Percentiles rank a stretch among this genome's conserved stretches.
These are phyloP conservation scores for Anagyrus pseudococci DNA, from an alignment of 2,888 invertebrate species.

Conservation along the genomic window DNA sequence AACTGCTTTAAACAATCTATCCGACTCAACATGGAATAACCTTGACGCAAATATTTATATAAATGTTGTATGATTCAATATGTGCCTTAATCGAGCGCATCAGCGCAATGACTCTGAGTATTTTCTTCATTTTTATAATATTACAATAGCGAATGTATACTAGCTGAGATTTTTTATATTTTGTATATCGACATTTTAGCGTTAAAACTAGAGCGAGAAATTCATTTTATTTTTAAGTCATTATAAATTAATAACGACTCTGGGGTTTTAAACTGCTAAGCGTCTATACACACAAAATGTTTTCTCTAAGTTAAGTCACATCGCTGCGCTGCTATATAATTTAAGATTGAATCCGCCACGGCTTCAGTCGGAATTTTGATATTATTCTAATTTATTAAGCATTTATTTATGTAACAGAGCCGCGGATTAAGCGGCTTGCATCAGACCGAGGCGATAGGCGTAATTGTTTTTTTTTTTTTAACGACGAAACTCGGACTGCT, in stretches of 20 bases:
- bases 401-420: too few species aligned
- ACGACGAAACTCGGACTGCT: too few species aligned
- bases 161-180: conserved; percentile 25
- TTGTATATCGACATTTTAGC: conserved; percentile 18
- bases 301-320: conserved; percentile 4
- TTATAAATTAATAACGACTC: conserved; percentile 2
- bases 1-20: too few species aligned
- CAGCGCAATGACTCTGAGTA: conserved; percentile 19
- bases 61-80: conserved; percentile 17
- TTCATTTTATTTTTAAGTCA: background rate
- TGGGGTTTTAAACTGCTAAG: conserved; percentile 18
- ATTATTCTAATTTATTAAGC: too few species aligned
- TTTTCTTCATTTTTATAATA: conserved; percentile 23
- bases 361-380: too few species aligned
- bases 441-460: too few species aligned
- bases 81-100: conserved; percentile 25
- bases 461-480: too few species aligned
- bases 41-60: background rate
- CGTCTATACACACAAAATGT: background rate
- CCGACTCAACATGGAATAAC: conserved; percentile 7
- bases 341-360: too few species aligned
- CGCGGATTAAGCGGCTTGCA: too few species aligned
- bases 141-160: too few species aligned
- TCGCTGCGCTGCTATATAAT: too few species aligned
- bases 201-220: conserved; percentile 3